Conservation (phyloP, 2,888 invertebrate species). For the Mechanitis mazaeus region DNA sequence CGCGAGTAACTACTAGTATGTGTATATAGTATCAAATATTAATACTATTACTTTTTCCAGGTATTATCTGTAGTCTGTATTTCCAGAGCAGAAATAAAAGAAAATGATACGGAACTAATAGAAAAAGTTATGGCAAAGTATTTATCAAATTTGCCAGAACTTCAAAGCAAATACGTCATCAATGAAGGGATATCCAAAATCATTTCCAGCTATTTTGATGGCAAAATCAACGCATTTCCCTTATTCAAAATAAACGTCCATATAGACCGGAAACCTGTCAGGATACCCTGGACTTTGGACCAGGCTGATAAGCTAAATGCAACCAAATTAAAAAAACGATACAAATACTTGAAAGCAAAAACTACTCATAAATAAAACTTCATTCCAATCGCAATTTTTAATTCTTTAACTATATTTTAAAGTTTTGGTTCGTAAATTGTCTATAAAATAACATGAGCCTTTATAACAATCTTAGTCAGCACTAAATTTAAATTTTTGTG, state of each 20-base stretch:
- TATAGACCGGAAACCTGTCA: constrained; percentile 56
- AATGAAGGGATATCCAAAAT: constrained; percentile 49
- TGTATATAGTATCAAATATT: neutral
- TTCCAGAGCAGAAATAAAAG: constrained; percentile 32
- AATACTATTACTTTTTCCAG: constrained; percentile 7
- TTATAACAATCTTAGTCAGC: no score
- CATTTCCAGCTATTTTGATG: constrained; percentile 49
- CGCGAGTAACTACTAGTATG: no score
- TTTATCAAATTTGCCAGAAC: constrained; percentile 48
- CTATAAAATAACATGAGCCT: neutral
- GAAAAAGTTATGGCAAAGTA: constrained; percentile 45
- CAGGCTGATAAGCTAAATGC: constrained; percentile 26
- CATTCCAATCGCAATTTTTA: constrained; percentile 7
- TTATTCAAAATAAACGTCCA: constrained; percentile 56
- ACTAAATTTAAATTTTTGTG: no score
- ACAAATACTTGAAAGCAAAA: constrained; percentile 33
- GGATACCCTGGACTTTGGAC: constrained; percentile 58
- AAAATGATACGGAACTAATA: constrained; percentile 38
- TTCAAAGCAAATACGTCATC: constrained; percentile 50
- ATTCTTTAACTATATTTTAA: constrained; percentile 12
- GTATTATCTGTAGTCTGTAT: constrained; percentile 15
- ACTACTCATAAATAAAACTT: constrained; percentile 15
- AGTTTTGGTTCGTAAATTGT: neutral
- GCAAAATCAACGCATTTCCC: constrained; percentile 54
- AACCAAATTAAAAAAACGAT: constrained; percentile 28